These are phyloP conservation scores for Microctenopoma stevenorrisi DNA, from an alignment of 2,797 vertebrate genomes.

Conservation along the genomic window DNA sequence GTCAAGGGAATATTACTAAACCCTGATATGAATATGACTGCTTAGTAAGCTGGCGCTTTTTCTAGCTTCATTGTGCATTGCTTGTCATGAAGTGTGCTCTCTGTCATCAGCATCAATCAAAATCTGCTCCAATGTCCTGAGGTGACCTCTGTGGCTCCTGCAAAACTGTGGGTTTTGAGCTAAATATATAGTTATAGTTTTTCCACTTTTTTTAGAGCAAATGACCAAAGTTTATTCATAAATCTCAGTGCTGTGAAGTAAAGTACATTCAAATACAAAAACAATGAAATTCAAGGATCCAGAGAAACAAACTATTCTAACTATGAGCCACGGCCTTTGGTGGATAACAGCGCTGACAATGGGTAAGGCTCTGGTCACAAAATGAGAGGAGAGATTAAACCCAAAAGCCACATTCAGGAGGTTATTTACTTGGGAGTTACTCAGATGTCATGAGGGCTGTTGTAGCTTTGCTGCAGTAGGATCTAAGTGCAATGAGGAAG, in stretches of 20 bases:
- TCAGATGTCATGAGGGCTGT: constrained; percentile 65
- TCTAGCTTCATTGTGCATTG: constrained; percentile 21
- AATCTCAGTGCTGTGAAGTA: background rate
- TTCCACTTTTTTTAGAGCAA: background rate
- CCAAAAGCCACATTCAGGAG: constrained; percentile 75
- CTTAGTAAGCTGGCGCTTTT: constrained; percentile 20
- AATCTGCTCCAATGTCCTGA: constrained; percentile 7
- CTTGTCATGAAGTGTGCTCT: constrained; percentile 20
- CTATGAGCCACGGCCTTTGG: constrained; percentile 30
- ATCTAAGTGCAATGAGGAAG: constrained; percentile 45
- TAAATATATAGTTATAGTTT: background rate
- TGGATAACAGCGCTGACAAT: constrained; percentile 58
- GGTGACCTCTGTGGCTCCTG: constrained; percentile 17
- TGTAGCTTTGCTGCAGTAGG: constrained; percentile 47
- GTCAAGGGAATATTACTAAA: constrained; percentile 6
- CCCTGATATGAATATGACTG: constrained; percentile 4
- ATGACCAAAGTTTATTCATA: background rate
- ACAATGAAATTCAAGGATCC: constrained; percentile 17
- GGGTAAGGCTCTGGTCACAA: constrained; percentile 55
- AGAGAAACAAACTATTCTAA: constrained; percentile 45
- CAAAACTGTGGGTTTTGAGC: background rate
- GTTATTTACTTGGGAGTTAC: constrained; percentile 63
- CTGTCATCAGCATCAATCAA: constrained; percentile 47
- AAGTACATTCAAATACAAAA: constrained; percentile 26
- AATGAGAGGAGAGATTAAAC: constrained; percentile 80